Evolutionary conservation across 2,113 vertebrate species (phyloP).

Genomic region (Psephotus haematonotus): DNA sequence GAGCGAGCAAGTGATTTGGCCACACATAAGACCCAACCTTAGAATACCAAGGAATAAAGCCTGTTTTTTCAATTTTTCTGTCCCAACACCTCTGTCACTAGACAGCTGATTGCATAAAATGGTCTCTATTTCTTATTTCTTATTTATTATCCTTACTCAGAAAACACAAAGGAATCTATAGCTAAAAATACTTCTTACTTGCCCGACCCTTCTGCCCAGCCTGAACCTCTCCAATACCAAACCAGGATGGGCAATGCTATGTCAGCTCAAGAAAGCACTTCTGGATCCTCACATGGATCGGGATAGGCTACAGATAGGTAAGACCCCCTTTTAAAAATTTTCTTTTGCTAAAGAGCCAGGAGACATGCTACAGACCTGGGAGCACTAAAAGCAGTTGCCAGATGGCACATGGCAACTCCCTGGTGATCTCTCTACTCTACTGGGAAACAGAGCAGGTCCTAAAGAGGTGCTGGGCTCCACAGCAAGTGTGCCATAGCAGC

Average conservation of each 20-base stretch:
- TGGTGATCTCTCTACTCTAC: not conserved
- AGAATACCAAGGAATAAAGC: not conserved
- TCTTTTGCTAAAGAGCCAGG: not conserved
- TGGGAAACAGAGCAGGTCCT: not conserved
- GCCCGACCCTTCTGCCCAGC: not conserved
- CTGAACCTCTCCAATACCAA: not conserved
- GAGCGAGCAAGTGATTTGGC: not conserved
- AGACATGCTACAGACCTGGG: not conserved
- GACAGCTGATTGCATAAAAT: not conserved
- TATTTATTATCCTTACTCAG: not conserved
- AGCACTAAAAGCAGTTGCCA: not conserved
- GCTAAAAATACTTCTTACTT: not conserved
- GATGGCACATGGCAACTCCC: not conserved
- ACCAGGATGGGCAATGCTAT: not conserved
- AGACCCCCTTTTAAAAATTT: not conserved
- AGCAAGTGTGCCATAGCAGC: not conserved
- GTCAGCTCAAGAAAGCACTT: not conserved
- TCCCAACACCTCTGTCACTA: not conserved
- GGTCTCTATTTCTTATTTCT: not conserved
- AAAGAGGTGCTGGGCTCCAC: fast-evolving
- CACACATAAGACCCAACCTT: not conserved
- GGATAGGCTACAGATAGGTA: not conserved
- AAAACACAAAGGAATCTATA: not conserved
- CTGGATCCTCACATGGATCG: not conserved
- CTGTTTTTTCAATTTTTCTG: not conserved